Conservation (phyloP, 53 echinoderm and acorn worm genomes). For the Actinopyga echinites region DNA sequence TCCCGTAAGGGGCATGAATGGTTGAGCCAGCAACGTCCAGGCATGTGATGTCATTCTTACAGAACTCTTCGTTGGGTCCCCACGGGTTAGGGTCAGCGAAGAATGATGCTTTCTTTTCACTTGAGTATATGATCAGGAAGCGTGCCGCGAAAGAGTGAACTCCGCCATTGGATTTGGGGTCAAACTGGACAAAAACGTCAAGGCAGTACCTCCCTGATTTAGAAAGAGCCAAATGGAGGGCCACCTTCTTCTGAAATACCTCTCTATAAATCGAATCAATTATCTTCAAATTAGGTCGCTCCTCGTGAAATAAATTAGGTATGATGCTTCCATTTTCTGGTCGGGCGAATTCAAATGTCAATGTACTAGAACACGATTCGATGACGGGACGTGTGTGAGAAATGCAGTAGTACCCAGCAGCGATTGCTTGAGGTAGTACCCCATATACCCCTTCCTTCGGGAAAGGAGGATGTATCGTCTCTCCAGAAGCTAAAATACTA, state of each 20-base stretch:
- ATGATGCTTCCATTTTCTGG: constrained; percentile 8
- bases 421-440: constrained; percentile 1
- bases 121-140: constrained; percentile 7
- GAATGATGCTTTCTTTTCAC: constrained; percentile 8
- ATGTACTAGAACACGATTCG: constrained; percentile 6
- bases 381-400: constrained; percentile 18
- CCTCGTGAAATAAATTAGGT: constrained; percentile 26
- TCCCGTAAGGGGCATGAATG: constrained; percentile 13
- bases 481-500: not conserved
- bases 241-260: constrained; percentile 1
- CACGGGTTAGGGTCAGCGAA: constrained; percentile 36
- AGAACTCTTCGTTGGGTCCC: constrained; percentile 19
- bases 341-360: constrained; percentile 17
- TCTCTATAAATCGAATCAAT: constrained; percentile 30
- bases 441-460: constrained; percentile 20
- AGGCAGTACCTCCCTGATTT: constrained; percentile 30
- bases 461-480: not conserved
- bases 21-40: constrained; percentile 23
- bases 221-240: constrained; percentile 13
- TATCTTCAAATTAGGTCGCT: constrained; percentile 20
- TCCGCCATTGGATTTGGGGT: not conserved
- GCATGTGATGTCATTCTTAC: not conserved
- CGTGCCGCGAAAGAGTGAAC: constrained; percentile 19
- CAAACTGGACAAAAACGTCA: not conserved
- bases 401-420: constrained; percentile 13